A percentile compares a stretch with the other conserved stretches of the same genome.
Conservation (phyloP, 2,797 vertebrate genomes). For the Trichosurus vulpecula region DNA sequence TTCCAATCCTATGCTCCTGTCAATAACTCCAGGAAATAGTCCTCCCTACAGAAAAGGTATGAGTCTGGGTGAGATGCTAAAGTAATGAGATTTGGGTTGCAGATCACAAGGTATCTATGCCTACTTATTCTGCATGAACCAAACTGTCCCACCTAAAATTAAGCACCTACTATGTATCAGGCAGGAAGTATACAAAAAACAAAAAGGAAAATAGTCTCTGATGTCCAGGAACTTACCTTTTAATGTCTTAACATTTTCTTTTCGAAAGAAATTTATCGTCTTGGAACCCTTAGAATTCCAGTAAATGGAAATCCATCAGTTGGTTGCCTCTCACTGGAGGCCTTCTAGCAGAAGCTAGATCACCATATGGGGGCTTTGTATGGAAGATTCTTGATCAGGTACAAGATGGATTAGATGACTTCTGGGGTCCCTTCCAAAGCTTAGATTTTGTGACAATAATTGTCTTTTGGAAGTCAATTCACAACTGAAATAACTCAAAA, state of each 20-base stretch:
- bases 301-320: background rate
- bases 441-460: background rate
- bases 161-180: background rate
- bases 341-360: background rate
- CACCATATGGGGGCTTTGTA: background rate
- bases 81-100: background rate
- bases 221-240: background rate
- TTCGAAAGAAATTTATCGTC: background rate
- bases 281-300: background rate
- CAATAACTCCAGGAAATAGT: background rate
- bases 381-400: background rate
- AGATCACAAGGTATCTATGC: background rate
- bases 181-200: background rate
- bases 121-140: background rate
- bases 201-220: background rate
- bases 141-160: background rate
- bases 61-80: background rate
- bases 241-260: background rate
- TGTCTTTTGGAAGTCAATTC: background rate
- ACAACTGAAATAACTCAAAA: background rate
- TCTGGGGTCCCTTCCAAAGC: background rate
- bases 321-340: background rate
- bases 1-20: background rate
- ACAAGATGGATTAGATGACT: background rate
- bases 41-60: background rate